phyloP scores from a whole-genome alignment of 92 coral and sea anemone genomes.

The Metridium senile region DNA sequence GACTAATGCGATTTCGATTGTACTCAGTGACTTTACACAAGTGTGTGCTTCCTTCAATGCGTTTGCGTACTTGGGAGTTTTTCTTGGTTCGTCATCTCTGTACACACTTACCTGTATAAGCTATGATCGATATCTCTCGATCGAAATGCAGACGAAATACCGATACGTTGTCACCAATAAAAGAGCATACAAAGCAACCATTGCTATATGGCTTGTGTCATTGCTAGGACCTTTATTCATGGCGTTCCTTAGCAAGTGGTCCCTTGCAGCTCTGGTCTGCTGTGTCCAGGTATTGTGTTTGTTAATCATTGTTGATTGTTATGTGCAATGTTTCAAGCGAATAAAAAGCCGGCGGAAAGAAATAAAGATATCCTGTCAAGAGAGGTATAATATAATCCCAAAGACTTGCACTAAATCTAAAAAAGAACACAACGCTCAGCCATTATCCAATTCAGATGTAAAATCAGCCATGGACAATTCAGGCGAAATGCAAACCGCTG shows the following conservation, averaged over 20 bases:
- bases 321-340: neutral
- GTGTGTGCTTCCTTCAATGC: slow-evolving; percentile 8
- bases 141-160: slow-evolving; percentile 14
- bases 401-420: neutral
- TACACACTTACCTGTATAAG: slow-evolving; percentile 17
- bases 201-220: slow-evolving; percentile 8
- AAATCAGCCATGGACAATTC: no score
- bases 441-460: no score
- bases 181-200: neutral
- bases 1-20: neutral
- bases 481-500: no score
- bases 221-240: neutral
- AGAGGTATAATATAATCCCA: neutral
- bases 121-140: slow-evolving; percentile 25
- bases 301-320: slow-evolving; percentile 21
- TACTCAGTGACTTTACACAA: neutral
- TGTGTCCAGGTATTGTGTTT: slow-evolving; percentile 2
- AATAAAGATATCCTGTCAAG: neutral
- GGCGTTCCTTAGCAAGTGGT: neutral
- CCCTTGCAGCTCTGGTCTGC: neutral
- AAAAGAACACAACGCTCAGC: neutral
- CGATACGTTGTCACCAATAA: slow-evolving; percentile 2
- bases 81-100: slow-evolving; percentile 14
- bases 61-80: neutral
- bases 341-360: slow-evolving; percentile 6